Conservation (phyloP, 2,888 invertebrate species). For the Rhodophaea formosa region DNA sequence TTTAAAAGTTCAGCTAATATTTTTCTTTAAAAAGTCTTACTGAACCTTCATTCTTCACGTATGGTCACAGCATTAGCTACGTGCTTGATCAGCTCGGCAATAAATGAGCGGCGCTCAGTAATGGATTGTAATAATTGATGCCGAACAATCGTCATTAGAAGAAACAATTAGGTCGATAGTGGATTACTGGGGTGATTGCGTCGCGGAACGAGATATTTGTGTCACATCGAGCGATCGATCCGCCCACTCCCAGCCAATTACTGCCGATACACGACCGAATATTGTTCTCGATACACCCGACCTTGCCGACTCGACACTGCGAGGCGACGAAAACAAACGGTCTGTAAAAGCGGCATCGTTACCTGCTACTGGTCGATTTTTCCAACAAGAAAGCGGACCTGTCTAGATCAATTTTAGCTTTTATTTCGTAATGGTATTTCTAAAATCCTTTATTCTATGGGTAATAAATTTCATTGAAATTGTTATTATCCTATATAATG, state of each 20-base stretch:
- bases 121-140: conserved; percentile 59
- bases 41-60: no score
- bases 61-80: conserved; percentile 1
- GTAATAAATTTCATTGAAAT: no score
- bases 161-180: conserved; percentile 74
- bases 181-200: conserved; percentile 70
- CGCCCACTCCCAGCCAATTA: conserved; percentile 72
- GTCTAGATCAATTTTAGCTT: neutral
- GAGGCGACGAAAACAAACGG: conserved; percentile 11
- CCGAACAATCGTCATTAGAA: conserved; percentile 63
- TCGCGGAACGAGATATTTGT: conserved; percentile 70
- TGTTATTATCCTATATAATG: no score
- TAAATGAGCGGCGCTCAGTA: conserved; percentile 45
- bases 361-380: no score
- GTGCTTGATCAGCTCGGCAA: conserved; percentile 36
- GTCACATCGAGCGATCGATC: conserved; percentile 70
- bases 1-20: no score
- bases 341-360: neutral
- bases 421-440: neutral
- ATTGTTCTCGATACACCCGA: conserved; percentile 58
- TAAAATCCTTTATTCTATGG: no score
- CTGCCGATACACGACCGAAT: conserved; percentile 69
- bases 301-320: conserved; percentile 25
- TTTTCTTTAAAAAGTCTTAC: no score
- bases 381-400: no score